Conservation (phyloP, 2,888 invertebrate genomes). For the Podotricha telesiphe region DNA sequence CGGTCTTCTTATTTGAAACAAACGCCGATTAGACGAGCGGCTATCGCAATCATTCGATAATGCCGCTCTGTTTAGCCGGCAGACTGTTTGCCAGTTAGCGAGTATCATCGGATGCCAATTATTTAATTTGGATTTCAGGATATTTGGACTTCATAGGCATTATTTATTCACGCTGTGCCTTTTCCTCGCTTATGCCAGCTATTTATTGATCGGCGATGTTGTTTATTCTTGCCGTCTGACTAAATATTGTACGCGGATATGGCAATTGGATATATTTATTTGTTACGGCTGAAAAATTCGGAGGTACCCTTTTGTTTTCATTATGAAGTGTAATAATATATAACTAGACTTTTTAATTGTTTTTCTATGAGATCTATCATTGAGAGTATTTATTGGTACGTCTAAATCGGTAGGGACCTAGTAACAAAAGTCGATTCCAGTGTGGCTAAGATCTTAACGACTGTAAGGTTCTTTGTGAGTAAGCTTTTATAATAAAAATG, state of each 20-base stretch:
- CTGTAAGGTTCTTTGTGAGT: too few species aligned
- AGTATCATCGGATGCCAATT: slow-evolving; percentile 40
- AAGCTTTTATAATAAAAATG: too few species aligned
- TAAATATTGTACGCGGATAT: slow-evolving; percentile 22
- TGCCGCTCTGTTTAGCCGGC: slow-evolving; percentile 40
- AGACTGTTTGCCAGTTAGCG: slow-evolving; percentile 38
- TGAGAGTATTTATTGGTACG: too few species aligned
- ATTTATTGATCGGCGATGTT: slow-evolving; percentile 18
- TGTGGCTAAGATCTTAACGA: too few species aligned
- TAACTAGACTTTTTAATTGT: background rate
- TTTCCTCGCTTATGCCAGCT: slow-evolving; percentile 21
- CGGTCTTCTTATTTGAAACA: slow-evolving; percentile 55
- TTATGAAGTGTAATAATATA: background rate
- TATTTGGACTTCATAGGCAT: slow-evolving; percentile 7
- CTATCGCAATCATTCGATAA: slow-evolving; percentile 43
- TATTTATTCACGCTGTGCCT: slow-evolving; percentile 30
- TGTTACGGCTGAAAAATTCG: background rate
- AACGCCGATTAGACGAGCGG: slow-evolving; percentile 53
- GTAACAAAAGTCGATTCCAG: too few species aligned
- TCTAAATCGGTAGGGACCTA: too few species aligned
- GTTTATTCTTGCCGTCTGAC: slow-evolving; percentile 29
- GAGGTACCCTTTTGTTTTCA: background rate
- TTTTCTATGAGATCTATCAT: background rate
- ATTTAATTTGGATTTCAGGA: slow-evolving; percentile 32
- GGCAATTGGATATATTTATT: slow-evolving; percentile 11